Conservation (phyloP, 2,888 invertebrate species). For the Trichacis sp. region DNA sequence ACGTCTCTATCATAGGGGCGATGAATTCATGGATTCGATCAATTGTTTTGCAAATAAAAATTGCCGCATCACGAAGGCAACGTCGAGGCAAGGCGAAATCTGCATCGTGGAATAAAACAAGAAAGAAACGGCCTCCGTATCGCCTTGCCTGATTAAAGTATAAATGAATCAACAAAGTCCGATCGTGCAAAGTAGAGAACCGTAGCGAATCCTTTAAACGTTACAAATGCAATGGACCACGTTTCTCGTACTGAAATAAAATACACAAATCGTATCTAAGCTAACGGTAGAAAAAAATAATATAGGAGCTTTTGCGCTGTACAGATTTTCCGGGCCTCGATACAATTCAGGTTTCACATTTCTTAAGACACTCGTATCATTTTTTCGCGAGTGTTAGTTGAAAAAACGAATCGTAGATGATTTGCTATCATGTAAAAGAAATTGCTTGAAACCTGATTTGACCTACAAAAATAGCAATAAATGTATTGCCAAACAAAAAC, state of each 20-base stretch:
- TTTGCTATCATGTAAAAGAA: too few species aligned
- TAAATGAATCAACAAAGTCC: conserved; percentile 28
- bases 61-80: conserved; percentile 8
- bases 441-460: background rate
- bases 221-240: conserved; percentile 57
- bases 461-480: conserved; percentile 10
- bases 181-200: conserved; percentile 33
- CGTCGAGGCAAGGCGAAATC: conserved; percentile 27
- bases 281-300: conserved; percentile 16
- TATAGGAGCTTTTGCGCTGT: conserved; percentile 20
- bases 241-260: conserved; percentile 56
- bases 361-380: too few species aligned
- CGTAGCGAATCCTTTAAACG: conserved; percentile 25
- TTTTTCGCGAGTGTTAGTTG: too few species aligned
- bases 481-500: background rate
- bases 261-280: conserved; percentile 17
- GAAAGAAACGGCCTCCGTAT: too few species aligned
- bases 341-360: too few species aligned
- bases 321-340: conserved; percentile 9
- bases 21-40: too few species aligned
- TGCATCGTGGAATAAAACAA: too few species aligned
- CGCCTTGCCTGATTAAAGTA: too few species aligned
- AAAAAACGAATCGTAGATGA: too few species aligned
- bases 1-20: too few species aligned
- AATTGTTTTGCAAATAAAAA: background rate